These are phyloP conservation scores for Actinostola sp. DNA, from an alignment of 92 coral and sea anemone species.

Conservation along the genomic window DNA sequence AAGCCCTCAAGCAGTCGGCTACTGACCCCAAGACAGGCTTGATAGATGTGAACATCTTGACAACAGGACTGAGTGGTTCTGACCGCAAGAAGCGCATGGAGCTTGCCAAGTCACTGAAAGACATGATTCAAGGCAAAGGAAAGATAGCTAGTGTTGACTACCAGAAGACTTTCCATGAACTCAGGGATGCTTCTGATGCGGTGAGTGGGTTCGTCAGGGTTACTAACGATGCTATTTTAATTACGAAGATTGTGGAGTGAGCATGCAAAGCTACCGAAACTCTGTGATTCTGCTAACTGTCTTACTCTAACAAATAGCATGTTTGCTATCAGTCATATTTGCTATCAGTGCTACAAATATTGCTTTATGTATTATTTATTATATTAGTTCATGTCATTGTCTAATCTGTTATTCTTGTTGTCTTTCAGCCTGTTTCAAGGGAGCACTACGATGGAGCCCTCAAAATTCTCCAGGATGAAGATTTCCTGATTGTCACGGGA, in stretches of 20 bases:
- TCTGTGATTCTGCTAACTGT: too few relatives aligned
- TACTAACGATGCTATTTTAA: neutral
- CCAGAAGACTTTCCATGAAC: constrained; percentile 78
- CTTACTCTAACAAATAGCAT: too few relatives aligned
- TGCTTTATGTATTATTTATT: neutral
- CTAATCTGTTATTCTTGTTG: neutral
- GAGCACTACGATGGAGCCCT: constrained; percentile 98
- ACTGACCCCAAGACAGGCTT: constrained; percentile 99
- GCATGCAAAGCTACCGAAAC: too few relatives aligned
- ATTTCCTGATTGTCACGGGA: constrained; percentile 94
- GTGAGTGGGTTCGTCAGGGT: constrained; percentile 50
- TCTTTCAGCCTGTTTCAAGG: constrained; percentile 85
- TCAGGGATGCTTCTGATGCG: constrained; percentile 86
- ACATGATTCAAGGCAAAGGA: constrained; percentile 84
- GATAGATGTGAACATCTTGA: constrained; percentile 92
- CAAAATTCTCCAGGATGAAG: constrained; percentile 91
- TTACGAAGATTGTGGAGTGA: too few relatives aligned
- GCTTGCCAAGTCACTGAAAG: constrained; percentile 88
- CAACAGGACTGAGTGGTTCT: constrained; percentile 97
- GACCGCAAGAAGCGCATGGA: constrained; percentile 95
- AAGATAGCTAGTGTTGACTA: constrained; percentile 83
- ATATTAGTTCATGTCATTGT: neutral
- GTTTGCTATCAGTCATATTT: too few relatives aligned
- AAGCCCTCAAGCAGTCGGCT: constrained; percentile 97
- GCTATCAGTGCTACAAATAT: too few relatives aligned